Evolutionary conservation across 2,797 vertebrate genomes (phyloP).

Genomic region (Diplodus puntazzo): DNA sequence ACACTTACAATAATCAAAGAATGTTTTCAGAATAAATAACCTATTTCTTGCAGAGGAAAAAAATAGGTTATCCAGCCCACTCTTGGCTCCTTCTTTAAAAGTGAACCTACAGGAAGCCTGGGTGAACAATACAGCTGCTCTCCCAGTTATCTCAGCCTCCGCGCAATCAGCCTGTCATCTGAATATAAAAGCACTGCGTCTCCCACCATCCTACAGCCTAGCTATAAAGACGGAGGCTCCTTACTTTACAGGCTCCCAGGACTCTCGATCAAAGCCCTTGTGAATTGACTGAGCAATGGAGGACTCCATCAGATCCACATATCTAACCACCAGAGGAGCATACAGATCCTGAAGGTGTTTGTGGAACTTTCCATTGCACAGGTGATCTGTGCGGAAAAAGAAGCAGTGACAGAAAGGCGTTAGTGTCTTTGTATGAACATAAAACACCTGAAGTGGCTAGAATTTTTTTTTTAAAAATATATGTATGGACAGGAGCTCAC

Average conservation of each 20-base stretch:
- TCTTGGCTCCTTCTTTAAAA: conserved; percentile 64
- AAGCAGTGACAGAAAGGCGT: conserved; percentile 15
- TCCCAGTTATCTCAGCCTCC: conserved; percentile 67
- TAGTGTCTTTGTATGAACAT: not conserved
- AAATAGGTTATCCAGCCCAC: conserved; percentile 68
- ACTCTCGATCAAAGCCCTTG: conserved; percentile 99
- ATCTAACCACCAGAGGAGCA: conserved; percentile 99
- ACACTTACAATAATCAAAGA: conserved; percentile 70
- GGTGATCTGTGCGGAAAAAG: conserved; percentile 91
- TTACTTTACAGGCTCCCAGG: conserved; percentile 99
- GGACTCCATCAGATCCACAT: conserved; percentile 99
- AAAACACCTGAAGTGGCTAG: not conserved
- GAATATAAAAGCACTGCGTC: conserved; percentile 69
- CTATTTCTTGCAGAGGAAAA: conserved; percentile 63
- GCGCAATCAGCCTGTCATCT: conserved; percentile 61
- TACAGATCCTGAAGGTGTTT: conserved; percentile 99
- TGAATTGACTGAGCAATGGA: conserved; percentile 99
- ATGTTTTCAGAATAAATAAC: conserved; percentile 73
- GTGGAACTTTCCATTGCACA: conserved; percentile 99
- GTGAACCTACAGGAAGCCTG: conserved; percentile 70
- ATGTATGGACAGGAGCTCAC: conserved; percentile 84
- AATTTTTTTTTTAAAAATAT: not conserved
- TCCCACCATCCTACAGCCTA: conserved; percentile 65
- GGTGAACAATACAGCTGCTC: conserved; percentile 64
- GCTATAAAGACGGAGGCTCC: conserved; percentile 88